Base-by-base conservation (phyloP, 2,888 invertebrate genomes). In the Malacosoma neustria region DNA sequence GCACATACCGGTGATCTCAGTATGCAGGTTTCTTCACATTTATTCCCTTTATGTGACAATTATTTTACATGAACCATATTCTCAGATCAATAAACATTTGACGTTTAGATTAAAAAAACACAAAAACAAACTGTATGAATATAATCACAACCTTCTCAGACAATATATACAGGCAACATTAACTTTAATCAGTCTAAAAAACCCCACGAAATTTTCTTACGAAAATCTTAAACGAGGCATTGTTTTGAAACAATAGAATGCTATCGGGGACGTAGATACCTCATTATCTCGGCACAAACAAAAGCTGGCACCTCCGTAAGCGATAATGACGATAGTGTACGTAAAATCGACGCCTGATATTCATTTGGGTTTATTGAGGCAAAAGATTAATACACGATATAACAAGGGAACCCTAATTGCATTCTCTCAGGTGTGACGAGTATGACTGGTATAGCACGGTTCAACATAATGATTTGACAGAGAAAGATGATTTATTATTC, bases 271-370 rank as follows among this genome's bases (percentile, higher is more conserved):
- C 40, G 35, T 46, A 49, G 48, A 57, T 57, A 54, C 54, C 57
- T 55, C 57, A 55, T 57, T 55, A 55, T 55, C 50, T 57, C 43
- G 34, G 37, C 38, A 47, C 57, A 57, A 54, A 55, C 55, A 55
- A 55, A 57, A 36, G 46, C 22, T 22, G 22, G 22, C 4, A 22
- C 22, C 22, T 7, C 9, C 22, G 22, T 22, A 22, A 22, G 22
- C 22, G 22, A 22, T 22, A 22, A 22, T 22, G 22, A 22, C 22
- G 22, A 22, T 22, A 22, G 22, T 22, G 22, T 22, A 7, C 22
- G 22, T 22, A 22, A 22, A 22, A 22, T 22, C 22, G 22, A 22
- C 22, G 22, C 9, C 22, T 22, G 6, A 22, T 22, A 22, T 22
- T 22, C 22, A 22, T 22, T 22, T 22, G 5, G 22, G 22, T 22